phyloP scores from a whole-genome alignment of 2,888 invertebrate species.

The Drosophila pegasa region DNA sequence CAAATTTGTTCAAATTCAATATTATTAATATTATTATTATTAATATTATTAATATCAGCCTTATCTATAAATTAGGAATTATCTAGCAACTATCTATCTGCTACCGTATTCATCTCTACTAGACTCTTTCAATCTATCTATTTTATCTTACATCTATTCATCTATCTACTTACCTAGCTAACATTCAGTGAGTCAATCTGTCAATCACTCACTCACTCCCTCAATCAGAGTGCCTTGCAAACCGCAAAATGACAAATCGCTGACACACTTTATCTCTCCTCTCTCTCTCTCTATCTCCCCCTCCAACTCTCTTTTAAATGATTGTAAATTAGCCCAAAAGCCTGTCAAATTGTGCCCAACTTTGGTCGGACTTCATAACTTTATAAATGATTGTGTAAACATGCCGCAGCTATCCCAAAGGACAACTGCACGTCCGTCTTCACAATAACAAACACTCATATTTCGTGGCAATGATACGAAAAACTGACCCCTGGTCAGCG shows the following conservation, averaged over 20 bases:
- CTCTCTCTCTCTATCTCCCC: background rate
- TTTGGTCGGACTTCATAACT: conserved; percentile 1
- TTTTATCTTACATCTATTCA: too few relatives aligned
- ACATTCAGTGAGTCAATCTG: background rate
- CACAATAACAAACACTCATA: conserved; percentile 69
- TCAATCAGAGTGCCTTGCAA: background rate
- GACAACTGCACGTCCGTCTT: conserved; percentile 28
- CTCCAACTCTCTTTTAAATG: background rate
- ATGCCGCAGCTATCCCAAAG: conserved; percentile 60
- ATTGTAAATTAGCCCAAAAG: conserved; percentile 26
- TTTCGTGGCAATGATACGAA: conserved; percentile 44
- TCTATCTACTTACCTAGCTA: background rate
- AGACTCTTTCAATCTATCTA: too few relatives aligned
- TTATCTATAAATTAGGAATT: too few relatives aligned
- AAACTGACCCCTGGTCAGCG: conserved; percentile 67
- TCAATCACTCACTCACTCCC: background rate
- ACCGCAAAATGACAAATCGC: background rate
- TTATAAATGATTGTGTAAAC: conserved; percentile 72
- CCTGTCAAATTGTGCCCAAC: conserved; percentile 27
- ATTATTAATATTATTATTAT: too few relatives aligned
- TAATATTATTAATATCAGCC: too few relatives aligned
- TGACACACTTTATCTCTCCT: background rate
- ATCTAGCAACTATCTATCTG: too few relatives aligned
- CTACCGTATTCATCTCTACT: background rate
- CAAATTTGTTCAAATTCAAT: too few relatives aligned